Conservation (phyloP, 2,113 vertebrate species). For the Myotis brandtii region DNA sequence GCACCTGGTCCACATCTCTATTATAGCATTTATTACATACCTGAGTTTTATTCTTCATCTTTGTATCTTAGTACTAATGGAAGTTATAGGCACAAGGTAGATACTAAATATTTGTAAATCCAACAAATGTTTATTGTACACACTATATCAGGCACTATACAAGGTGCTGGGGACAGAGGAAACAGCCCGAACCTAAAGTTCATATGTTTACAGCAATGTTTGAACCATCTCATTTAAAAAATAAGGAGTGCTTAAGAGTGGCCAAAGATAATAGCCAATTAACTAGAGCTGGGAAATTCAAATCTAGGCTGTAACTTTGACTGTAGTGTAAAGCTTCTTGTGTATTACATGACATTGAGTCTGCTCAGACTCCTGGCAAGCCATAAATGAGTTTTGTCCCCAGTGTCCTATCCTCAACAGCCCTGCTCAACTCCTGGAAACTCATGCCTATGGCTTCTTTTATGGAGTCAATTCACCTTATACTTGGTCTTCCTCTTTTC, state of each 20-base stretch:
- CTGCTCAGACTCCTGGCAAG: background rate
- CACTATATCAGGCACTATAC: background rate
- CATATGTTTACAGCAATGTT: background rate
- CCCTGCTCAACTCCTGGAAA: background rate
- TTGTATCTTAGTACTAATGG: conserved; percentile 23
- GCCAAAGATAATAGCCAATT: background rate
- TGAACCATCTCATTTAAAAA: background rate
- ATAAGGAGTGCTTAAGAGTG: background rate
- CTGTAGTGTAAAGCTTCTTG: background rate
- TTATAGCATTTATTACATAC: background rate
- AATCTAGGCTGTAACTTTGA: background rate
- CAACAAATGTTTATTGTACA: conserved; percentile 35
- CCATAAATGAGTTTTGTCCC: background rate
- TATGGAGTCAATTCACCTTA: background rate
- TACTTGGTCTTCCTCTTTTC: background rate
- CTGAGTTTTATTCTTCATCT: background rate
- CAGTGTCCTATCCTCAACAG: background rate
- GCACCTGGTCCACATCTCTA: background rate
- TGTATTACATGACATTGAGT: background rate
- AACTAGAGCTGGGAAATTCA: background rate
- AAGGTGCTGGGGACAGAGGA: background rate
- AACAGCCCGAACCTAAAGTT: conserved; percentile 20
- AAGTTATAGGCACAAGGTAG: background rate
- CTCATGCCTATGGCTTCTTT: background rate
- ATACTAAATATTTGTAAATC: conserved; percentile 25